phyloP scores from a whole-genome alignment of 2,113 vertebrate genomes.

The Tenrec ecaudatus region DNA sequence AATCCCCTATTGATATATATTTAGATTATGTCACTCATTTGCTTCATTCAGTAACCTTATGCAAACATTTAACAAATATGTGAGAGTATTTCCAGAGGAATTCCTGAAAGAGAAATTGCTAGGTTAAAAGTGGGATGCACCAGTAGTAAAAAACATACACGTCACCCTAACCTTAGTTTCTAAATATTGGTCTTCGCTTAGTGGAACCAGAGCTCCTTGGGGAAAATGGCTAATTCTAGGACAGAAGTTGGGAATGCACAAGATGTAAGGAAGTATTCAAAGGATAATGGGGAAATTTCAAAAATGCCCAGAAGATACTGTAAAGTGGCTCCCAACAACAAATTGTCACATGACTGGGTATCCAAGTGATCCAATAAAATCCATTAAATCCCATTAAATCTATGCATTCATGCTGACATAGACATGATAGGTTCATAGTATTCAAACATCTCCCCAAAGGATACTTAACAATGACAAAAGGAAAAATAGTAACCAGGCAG shows the following conservation, averaged over 20 bases:
- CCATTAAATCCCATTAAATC: background rate
- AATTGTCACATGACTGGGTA: background rate
- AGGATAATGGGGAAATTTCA: background rate
- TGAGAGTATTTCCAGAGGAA: background rate
- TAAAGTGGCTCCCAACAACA: background rate
- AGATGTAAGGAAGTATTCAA: background rate
- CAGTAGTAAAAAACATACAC: too few species aligned
- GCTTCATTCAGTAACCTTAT: slow-evolving; percentile 5
- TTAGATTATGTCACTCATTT: background rate
- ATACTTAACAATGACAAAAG: background rate
- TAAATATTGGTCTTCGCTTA: background rate
- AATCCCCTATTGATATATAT: background rate
- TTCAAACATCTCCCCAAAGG: background rate
- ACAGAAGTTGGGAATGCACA: background rate
- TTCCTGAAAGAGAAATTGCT: slow-evolving; percentile 3
- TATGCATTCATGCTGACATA: background rate
- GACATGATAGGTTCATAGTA: background rate
- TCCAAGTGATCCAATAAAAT: background rate
- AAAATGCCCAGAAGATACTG: background rate
- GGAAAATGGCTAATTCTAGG: background rate
- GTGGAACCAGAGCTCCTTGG: background rate
- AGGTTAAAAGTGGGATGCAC: background rate
- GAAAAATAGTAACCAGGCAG: background rate
- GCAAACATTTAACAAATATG: background rate
- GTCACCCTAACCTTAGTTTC: background rate